Conservation (phyloP, 2,113 vertebrate species). For the Alouatta palliata region DNA sequence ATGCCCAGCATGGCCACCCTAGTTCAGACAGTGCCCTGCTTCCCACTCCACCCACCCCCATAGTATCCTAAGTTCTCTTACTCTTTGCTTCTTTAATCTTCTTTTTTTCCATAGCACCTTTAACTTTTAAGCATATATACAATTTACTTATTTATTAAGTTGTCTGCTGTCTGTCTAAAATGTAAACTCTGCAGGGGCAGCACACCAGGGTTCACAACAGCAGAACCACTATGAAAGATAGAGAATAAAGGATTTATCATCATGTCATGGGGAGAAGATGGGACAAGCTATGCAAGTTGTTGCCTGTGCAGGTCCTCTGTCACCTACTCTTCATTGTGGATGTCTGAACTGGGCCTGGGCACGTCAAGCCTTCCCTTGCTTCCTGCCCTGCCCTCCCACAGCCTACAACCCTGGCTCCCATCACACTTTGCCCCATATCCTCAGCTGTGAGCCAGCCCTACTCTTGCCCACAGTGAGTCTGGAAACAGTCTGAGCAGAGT, state of each 20-base stretch:
- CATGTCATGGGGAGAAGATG: not conserved
- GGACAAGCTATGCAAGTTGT: rapidly evolving
- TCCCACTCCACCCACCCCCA: not conserved
- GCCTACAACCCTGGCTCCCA: not conserved
- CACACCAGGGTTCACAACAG: not conserved
- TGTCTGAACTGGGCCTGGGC: not conserved
- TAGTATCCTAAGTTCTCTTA: not conserved
- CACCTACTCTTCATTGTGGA: not conserved
- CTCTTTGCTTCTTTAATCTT: not conserved
- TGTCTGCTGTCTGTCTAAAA: not conserved
- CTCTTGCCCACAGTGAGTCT: not conserved
- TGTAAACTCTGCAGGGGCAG: not conserved
- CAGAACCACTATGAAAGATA: not conserved
- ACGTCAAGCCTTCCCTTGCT: not conserved
- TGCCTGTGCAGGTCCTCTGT: not conserved
- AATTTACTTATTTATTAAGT: not conserved
- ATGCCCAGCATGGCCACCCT: not conserved
- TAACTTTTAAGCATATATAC: not conserved
- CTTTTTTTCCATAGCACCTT: not conserved
- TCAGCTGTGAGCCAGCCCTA: not conserved
- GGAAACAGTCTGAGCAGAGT: not conserved
- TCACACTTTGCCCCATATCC: not conserved
- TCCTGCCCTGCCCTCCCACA: rapidly evolving
- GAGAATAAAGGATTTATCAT: not conserved
- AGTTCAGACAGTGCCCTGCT: not conserved